Conservation (phyloP, 2,888 invertebrate genomes). For the Tenthredo scrophulariae region DNA sequence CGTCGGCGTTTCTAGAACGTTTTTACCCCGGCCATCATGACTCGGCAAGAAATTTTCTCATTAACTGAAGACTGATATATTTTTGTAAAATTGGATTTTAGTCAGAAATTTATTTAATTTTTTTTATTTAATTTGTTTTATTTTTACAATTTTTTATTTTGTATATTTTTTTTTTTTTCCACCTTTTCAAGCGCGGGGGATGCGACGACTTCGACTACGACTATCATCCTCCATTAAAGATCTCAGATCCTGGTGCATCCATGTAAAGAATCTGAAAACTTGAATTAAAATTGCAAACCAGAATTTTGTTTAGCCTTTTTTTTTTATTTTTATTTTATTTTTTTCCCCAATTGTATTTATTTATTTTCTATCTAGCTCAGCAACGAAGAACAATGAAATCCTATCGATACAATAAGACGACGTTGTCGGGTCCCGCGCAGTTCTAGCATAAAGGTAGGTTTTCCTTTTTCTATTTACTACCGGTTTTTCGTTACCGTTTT, state of each 20-base stretch:
- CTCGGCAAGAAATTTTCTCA: slow-evolving; percentile 75
- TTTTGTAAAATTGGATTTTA: slow-evolving; percentile 77
- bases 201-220: background rate
- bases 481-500: slow-evolving; percentile 35
- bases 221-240: no score
- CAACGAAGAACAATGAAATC: background rate
- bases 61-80: slow-evolving; percentile 70
- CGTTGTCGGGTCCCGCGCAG: background rate
- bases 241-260: no score
- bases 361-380: background rate
- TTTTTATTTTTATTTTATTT: background rate
- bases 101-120: slow-evolving; percentile 55
- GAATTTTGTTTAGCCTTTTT: background rate
- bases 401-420: background rate
- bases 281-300: no score
- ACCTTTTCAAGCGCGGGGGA: background rate
- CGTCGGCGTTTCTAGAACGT: slow-evolving; percentile 51
- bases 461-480: background rate
- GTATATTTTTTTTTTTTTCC: background rate
- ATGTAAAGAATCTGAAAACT: no score
- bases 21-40: slow-evolving; percentile 69
- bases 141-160: background rate
- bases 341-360: background rate
- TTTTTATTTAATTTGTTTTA: background rate
- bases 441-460: background rate